Percentiles rank a stretch among this genome's conserved stretches.
Conservation (phyloP, 2,888 invertebrate species). For the Aphodius granarius region DNA sequence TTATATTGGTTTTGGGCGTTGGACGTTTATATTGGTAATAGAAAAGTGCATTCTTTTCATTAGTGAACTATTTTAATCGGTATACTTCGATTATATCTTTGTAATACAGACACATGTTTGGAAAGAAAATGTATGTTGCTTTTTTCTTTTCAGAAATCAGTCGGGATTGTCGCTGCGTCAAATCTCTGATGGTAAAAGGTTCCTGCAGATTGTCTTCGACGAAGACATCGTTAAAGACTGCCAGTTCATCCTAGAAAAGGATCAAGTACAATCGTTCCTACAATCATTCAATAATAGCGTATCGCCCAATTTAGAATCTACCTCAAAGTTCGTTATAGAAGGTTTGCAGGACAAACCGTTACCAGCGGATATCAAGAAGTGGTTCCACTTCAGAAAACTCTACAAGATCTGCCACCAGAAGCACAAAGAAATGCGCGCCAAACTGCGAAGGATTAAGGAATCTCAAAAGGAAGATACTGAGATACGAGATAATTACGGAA, state of each 20-base stretch:
- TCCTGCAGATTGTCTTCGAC: slow-evolving; percentile 70
- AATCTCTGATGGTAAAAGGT: slow-evolving; percentile 67
- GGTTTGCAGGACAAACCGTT: slow-evolving; percentile 56
- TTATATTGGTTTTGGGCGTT: not conserved
- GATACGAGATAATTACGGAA: slow-evolving; percentile 3
- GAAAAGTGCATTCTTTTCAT: not conserved
- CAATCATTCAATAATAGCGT: slow-evolving; percentile 60
- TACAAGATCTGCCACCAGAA: slow-evolving; percentile 59
- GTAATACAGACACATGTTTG: no score
- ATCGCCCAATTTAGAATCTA: slow-evolving; percentile 46
- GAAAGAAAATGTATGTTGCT: no score
- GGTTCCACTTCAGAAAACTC: slow-evolving; percentile 63
- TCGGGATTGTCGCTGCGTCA: slow-evolving; percentile 65
- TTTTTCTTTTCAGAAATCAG: slow-evolving; percentile 47
- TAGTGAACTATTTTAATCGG: not conserved
- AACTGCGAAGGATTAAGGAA: slow-evolving; percentile 29
- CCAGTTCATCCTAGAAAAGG: slow-evolving; percentile 63
- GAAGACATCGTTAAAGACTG: slow-evolving; percentile 66
- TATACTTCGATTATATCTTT: no score
- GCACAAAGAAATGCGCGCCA: slow-evolving; percentile 47
- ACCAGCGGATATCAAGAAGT: slow-evolving; percentile 56
- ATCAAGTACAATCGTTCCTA: slow-evolving; percentile 61
- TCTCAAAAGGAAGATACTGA: slow-evolving; percentile 20
- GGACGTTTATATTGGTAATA: not conserved
- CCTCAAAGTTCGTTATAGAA: slow-evolving; percentile 59